Evolutionary conservation across 2,797 vertebrate species (phyloP).

Genomic region (Trachops cirrhosus): DNA sequence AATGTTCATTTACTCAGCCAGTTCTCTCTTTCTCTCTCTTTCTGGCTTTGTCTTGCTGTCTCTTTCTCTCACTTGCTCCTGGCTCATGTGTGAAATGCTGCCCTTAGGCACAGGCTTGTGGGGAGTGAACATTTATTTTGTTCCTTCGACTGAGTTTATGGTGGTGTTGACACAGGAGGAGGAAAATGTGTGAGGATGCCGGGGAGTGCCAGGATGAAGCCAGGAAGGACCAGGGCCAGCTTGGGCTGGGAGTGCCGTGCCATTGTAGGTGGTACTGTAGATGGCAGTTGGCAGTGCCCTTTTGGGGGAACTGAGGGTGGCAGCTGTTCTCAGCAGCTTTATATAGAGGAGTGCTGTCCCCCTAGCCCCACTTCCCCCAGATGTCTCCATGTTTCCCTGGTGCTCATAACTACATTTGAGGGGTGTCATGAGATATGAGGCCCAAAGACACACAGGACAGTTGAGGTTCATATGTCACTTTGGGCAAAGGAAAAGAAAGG

Average conservation of each 20-base stretch:
- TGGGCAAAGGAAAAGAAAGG: background rate
- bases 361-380: background rate
- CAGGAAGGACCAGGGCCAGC: background rate
- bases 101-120: background rate
- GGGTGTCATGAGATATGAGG: background rate
- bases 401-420: background rate
- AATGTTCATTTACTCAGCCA: background rate
- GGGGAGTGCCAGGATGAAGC: background rate
- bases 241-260: background rate
- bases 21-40: background rate
- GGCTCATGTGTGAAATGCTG: background rate
- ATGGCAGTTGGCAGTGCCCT: background rate
- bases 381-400: background rate
- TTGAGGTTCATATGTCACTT: background rate
- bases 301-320: background rate
- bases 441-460: background rate
- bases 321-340: background rate
- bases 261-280: too few relatives aligned
- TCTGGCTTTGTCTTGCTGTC: background rate
- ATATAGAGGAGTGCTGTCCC: background rate
- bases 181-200: background rate
- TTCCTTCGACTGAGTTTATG: background rate
- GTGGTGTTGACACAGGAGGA: background rate
- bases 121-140: background rate
- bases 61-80: background rate